These are phyloP conservation scores for Drosophila kuntzei DNA, from an alignment of 2,888 invertebrate genomes.

Conservation along the genomic window DNA sequence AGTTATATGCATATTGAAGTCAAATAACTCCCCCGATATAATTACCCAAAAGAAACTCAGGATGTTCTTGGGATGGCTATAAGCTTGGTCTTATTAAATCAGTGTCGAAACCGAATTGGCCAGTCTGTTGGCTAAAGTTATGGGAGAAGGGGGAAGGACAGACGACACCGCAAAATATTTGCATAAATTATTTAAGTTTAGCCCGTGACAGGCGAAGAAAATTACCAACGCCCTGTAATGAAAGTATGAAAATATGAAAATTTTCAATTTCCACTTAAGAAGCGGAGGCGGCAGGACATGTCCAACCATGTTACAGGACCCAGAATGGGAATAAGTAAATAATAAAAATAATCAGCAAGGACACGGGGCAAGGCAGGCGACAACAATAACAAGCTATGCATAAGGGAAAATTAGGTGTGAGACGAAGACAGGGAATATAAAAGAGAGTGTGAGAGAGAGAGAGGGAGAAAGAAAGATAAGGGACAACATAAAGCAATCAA, in stretches of 20 bases:
- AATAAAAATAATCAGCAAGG: conserved; percentile 75
- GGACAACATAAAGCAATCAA: conserved; percentile 75
- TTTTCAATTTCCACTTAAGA: conserved; percentile 75
- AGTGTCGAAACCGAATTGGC: conserved; percentile 46
- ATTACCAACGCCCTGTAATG: conserved; percentile 64
- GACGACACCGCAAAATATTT: conserved; percentile 70
- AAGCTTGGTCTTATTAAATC: conserved; percentile 41
- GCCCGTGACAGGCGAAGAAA: conserved; percentile 50
- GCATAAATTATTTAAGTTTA: conserved; percentile 71
- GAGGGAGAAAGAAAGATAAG: background rate
- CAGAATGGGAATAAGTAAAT: conserved; percentile 71
- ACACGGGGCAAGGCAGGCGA: conserved; percentile 46
- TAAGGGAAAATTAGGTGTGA: background rate
- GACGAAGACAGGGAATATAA: background rate
- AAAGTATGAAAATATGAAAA: conserved; percentile 78
- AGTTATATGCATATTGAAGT: conserved; percentile 5
- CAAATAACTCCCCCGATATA: conserved; percentile 14
- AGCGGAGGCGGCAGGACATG: conserved; percentile 41
- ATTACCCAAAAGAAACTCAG: conserved; percentile 38
- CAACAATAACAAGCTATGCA: conserved; percentile 55
- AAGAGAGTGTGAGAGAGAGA: background rate
- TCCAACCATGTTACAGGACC: conserved; percentile 20
- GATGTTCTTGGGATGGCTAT: conserved; percentile 1
- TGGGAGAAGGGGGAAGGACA: conserved; percentile 2
- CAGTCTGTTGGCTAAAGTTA: conserved; percentile 30